Base-by-base conservation (phyloP, 2,888 invertebrate genomes). In the Apantesis nais region DNA sequence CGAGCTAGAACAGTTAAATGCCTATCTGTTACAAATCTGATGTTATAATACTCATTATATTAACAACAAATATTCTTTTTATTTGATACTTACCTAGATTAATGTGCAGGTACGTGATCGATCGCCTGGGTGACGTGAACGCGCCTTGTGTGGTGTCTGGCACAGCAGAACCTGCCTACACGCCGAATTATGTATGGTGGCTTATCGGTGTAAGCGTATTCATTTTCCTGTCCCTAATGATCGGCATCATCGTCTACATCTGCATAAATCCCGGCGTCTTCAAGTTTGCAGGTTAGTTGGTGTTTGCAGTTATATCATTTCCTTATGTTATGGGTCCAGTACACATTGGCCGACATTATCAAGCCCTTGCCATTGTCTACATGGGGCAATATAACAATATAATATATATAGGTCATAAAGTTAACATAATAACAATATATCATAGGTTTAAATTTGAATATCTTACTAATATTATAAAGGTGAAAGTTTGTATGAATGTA, bases 221-320 rank as follows among this genome's bases (percentile, higher is more conserved):
- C 5, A 73, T 88, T 48, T 76, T 83, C 31, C 66, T 84, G 25
- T 77, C 81, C 2, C 75, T 85, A 19, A 76, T 80, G 25, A 68
- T 82, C 52, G 71, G 68, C 67, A 78, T 88, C 69, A 80, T 89
- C 44, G 73, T 87, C 66, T 90, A 86, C 74, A 75, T 88, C 37
- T 81, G 88, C 41, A 84, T 86, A 62, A 83, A 88, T 74, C 80
- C 78, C n/a, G 85, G 81, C 3, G 86, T 86, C 60, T 85, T 91
- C 67, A 89, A 89, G 74, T 85, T 89, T 37, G 83, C 86, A 29
- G 88, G 92, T 90, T 52, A 52, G 48, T 52, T 22, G 22, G 11
- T 52, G 22, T 22, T 48, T 48, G 22, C 22, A 8, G 9, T 48
- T 22, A 48, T 22, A 22, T 8, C 22, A 22, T 48, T 48, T 48